These are phyloP conservation scores for Crotalus tigris DNA, from an alignment of 2,113 vertebrate species.

Conservation along the genomic window DNA sequence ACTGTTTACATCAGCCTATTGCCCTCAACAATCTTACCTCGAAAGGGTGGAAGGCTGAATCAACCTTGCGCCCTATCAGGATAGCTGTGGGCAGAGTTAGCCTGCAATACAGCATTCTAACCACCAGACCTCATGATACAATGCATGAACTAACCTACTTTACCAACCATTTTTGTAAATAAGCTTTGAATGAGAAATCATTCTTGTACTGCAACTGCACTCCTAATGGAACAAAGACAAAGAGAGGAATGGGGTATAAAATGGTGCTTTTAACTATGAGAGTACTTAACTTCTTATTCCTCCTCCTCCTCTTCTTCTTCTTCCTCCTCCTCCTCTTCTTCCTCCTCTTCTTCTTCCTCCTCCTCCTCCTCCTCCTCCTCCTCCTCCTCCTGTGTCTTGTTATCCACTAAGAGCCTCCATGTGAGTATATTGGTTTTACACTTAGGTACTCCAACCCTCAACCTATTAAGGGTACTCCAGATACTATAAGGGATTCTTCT, in stretches of 20 bases:
- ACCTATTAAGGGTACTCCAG: not conserved
- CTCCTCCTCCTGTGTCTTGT: not conserved
- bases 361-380: not conserved
- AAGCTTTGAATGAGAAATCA: not conserved
- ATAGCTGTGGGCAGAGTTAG: not conserved
- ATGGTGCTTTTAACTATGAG: not conserved
- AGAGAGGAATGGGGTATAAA: not conserved
- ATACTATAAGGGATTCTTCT: not conserved
- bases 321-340: rapidly evolving
- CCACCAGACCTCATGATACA: not conserved
- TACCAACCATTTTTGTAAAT: not conserved
- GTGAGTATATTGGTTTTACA: not conserved
- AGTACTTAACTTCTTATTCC: not conserved
- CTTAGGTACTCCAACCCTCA: not conserved
- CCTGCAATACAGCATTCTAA: not conserved
- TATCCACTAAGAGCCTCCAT: not conserved
- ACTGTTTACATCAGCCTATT: not conserved
- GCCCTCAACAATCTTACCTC: not conserved
- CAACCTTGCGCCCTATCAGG: not conserved
- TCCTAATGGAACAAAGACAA: not conserved
- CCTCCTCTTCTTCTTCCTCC: too few relatives aligned
- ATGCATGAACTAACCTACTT: not conserved
- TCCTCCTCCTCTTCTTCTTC: too few relatives aligned
- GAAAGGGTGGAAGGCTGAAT: not conserved
- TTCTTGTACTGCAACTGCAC: not conserved